These are phyloP conservation scores for Celastrina argiolus DNA, from an alignment of 2,888 invertebrate species.

Conservation along the genomic window DNA sequence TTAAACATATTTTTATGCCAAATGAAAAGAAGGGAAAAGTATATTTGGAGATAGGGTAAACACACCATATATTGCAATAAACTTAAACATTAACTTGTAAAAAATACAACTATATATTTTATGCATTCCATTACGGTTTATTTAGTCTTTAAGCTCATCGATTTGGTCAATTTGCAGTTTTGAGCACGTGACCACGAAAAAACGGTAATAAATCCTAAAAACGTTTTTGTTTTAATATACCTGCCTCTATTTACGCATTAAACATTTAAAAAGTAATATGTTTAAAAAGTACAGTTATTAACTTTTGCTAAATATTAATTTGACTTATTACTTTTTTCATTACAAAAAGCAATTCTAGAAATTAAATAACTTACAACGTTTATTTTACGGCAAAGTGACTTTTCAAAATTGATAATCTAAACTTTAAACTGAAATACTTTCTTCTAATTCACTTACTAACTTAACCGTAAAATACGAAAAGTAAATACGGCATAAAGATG, in stretches of 20 bases:
- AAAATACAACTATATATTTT: not conserved
- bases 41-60: too few species aligned
- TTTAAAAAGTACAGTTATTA: too few species aligned
- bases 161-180: not conserved
- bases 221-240: not conserved
- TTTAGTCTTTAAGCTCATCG: not conserved
- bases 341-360: not conserved
- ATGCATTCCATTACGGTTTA: not conserved
- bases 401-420: not conserved
- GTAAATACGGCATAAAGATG: slow-evolving; percentile 12
- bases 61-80: too few species aligned
- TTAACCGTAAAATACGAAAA: slow-evolving; percentile 11
- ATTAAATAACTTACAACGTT: not conserved
- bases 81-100: not conserved
- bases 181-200: not conserved
- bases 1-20: not conserved
- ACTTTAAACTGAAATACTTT: not conserved
- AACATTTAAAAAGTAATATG: too few species aligned
- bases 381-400: not conserved
- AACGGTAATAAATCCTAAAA: not conserved
- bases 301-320: not conserved
- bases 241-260: too few species aligned
- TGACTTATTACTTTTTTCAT: not conserved
- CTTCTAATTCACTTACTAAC: not conserved
- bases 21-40: not conserved